Percentiles rank a stretch among this genome's conserved stretches.
These are phyloP conservation scores for Spermophilus dauricus DNA, from an alignment of 2,113 vertebrate species.

Conservation along the genomic window DNA sequence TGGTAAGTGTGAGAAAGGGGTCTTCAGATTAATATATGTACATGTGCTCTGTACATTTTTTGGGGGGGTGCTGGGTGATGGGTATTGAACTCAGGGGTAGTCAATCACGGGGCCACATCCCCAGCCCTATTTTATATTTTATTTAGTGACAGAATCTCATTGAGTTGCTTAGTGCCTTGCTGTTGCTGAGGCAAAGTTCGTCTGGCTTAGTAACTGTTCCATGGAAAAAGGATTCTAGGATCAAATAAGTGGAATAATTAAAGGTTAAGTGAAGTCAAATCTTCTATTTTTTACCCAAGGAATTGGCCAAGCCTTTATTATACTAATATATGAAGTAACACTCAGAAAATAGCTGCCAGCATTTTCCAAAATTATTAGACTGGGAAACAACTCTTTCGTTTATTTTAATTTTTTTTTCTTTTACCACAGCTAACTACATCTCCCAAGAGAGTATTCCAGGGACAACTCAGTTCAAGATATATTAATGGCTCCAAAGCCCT, in stretches of 20 bases:
- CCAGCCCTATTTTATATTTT: too few species aligned
- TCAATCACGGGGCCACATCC: too few species aligned
- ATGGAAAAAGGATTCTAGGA: background rate
- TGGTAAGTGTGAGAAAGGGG: background rate
- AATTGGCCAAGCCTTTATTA: constrained; percentile 12
- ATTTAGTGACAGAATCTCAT: too few species aligned
- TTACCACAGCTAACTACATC: background rate
- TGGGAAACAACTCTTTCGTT: background rate
- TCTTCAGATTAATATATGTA: background rate
- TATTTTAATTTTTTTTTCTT: background rate
- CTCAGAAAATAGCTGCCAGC: background rate
- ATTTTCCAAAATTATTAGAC: constrained; percentile 25
- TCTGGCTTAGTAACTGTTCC: background rate
- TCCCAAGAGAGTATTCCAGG: background rate
- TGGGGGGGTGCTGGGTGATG: too few species aligned
- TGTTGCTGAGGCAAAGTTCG: background rate
- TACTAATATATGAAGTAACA: background rate
- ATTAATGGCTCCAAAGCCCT: background rate
- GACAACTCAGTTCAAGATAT: background rate
- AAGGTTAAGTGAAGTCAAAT: background rate
- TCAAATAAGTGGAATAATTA: background rate
- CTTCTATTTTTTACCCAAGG: background rate
- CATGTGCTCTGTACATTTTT: background rate
- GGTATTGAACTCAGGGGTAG: too few species aligned
- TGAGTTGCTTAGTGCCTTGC: too few species aligned